Base-by-base conservation (phyloP, 1,140 invertebrate genomes). In the Drosophila kohkoa region DNA sequence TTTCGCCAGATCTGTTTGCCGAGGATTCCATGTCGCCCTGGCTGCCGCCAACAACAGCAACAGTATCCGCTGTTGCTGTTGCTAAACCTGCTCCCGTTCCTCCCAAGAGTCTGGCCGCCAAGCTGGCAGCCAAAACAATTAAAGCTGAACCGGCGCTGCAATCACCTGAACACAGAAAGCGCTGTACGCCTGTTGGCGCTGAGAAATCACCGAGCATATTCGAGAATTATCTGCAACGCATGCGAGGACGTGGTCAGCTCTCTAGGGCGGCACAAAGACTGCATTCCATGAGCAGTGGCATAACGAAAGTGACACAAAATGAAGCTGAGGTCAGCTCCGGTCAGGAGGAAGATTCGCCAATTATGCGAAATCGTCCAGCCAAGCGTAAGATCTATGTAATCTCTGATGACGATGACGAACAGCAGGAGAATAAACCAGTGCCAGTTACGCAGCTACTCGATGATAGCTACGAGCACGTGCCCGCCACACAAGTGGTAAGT, bases 131-230 rank as follows among this genome's bases (percentile, higher is more conserved):
- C 5, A 90, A 90, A n/a, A 3, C 28, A 0, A 15, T 35, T 4
- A 59, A 51, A 6, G 10, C 15, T 8, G 41, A 52, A 4, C 15
- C 66, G 2, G 7, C 63, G 7, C n/a, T 52, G 4, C 43, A 52
- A 1, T 67, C 89, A 13, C 71, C 69, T 2, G 52, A 76, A 15
- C 58, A 69, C 7, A 35, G 69, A 6, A 55, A 68, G 6, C 30
- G 38, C 11, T 65, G 32, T 0, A 51, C 25, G n/a, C 28, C 72
- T 0, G 10, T 13, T 16, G 25, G 1, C 5, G 58, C 51, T 16
- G 80, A 89, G 10, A 87, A 76, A 13, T 91, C 90, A 0, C 90
- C 90, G 1, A 91, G 82, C 58, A 77, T 91, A n/a, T 91, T 87
- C 20, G 85, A 91, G 60, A 72, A 80, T 25, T 91, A 90, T 43